These are phyloP conservation scores for Megaceryle alcyon DNA, from an alignment of 2,797 vertebrate genomes.

Conservation along the genomic window DNA sequence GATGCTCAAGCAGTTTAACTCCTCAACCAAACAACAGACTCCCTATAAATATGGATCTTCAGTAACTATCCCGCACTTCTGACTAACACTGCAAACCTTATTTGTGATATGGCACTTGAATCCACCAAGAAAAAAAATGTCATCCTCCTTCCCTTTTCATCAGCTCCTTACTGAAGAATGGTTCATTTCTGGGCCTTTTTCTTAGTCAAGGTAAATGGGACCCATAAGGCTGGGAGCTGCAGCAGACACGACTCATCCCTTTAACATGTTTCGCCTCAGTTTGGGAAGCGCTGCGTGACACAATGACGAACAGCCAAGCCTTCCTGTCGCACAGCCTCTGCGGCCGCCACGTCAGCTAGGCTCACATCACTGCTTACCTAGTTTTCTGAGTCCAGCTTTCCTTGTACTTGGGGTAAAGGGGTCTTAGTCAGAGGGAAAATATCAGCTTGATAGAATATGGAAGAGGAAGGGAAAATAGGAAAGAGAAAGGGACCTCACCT, in stretches of 20 bases:
- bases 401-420: not conserved
- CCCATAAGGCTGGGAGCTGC: not conserved
- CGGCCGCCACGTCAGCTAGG: fast-evolving
- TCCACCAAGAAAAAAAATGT: not conserved
- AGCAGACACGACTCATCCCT: not conserved
- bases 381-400: not conserved
- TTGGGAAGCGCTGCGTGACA: not conserved
- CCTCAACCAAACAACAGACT: not conserved
- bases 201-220: not conserved
- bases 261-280: not conserved
- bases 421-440: not conserved
- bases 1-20: not conserved
- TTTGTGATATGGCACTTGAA: not conserved
- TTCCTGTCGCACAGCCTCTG: not conserved
- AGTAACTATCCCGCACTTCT: not conserved
- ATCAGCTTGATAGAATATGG: not conserved
- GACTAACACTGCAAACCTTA: not conserved
- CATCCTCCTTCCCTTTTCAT: not conserved
- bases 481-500: not conserved
- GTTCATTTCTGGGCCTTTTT: not conserved
- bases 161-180: not conserved
- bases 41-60: not conserved
- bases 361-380: not conserved
- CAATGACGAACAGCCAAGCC: fast-evolving
- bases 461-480: not conserved